A percentile compares a stretch with the other conserved stretches of the same genome.
phyloP scores from a whole-genome alignment of 2,797 vertebrate genomes.

The Antennarius maculatus region DNA sequence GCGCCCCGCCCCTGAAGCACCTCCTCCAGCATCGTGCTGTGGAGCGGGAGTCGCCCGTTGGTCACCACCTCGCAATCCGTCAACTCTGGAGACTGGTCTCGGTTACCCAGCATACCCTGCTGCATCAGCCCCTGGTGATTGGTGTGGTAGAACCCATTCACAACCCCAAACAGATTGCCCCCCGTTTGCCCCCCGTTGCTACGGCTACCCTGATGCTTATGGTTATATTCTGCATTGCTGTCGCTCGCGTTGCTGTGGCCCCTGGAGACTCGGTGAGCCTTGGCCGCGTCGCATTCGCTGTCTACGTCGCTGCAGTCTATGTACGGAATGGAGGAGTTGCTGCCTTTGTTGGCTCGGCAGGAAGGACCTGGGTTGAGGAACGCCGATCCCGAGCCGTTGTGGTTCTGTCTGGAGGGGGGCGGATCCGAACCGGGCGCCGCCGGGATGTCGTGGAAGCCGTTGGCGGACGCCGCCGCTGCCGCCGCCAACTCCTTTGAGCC shows the following conservation, averaged over 20 bases:
- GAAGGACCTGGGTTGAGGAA: slow-evolving; percentile 96
- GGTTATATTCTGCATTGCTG: slow-evolving; percentile 83
- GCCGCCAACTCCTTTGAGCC: slow-evolving; percentile 39
- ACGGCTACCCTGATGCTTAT: slow-evolving; percentile 20
- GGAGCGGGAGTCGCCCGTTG: slow-evolving; percentile 83
- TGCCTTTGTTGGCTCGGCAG: slow-evolving; percentile 93
- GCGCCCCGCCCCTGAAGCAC: slow-evolving; percentile 83
- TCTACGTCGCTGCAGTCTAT: slow-evolving; percentile 98
- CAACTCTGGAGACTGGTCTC: slow-evolving; percentile 81
- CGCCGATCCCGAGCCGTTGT: slow-evolving; percentile 35
- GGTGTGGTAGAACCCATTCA: slow-evolving; percentile 82
- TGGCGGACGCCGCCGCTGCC: slow-evolving; percentile 56
- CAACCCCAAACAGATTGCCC: slow-evolving; percentile 62
- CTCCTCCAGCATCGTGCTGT: slow-evolving; percentile 91
- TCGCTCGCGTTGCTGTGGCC: slow-evolving; percentile 89
- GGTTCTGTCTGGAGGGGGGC: slow-evolving; percentile 45
- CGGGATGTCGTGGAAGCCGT: slow-evolving; percentile 68
- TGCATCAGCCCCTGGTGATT: slow-evolving; percentile 75
- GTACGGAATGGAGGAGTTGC: slow-evolving; percentile 95
- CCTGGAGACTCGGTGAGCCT: slow-evolving; percentile 77
- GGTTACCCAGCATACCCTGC: slow-evolving; percentile 58
- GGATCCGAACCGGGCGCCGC: slow-evolving; percentile 44
- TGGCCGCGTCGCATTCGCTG: slow-evolving; percentile 91
- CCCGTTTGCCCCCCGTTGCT: slow-evolving; percentile 36
- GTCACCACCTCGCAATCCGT: slow-evolving; percentile 80